Evolutionary conservation across 1,140 invertebrate species (phyloP), one percentile per base, ranked within the genome.

Genomic region (Tetramorium parvispinum): DNA sequence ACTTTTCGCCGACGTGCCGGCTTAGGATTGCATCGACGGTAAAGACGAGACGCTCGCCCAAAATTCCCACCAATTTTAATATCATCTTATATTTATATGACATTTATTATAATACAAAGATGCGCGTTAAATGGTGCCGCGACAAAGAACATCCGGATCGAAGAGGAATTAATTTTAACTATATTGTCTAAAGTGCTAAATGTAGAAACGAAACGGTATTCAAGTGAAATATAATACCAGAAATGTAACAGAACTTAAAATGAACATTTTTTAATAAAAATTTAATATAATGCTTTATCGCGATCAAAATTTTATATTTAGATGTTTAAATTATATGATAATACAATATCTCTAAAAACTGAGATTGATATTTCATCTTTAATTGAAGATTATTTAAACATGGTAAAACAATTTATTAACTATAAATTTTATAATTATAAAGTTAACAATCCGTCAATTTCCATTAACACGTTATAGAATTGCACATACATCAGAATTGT

Each of bases 21-120:
- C 46, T 24, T 51, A 75, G 79, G n/a, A 83, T 83, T 83, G 79
- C 79, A 83, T 49, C 68, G 78, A 70, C 65, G 79, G 68, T 57
- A 75, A 86, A 46, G 59, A 59, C 68, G 51, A 55, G 32, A 27
- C 66, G 63, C 46, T 76, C 76, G 51, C 27, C 59, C 68, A 75
- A 85, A 88, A 92, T 92, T 92, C 86, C 63, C 87, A 71, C 90
- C 87, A 92, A 88, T 92, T 93, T 92, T 92, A 93, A 93, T 93
- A 93, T 92, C 86, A 87, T 90, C 71, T 78, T 68, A 85, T 89
- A 89, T 92, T 91, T 92, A 90, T 88, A 88, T 87, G 85, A 83
- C 87, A 89, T 87, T 65, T 91, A 88, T 85, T 85, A 87, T 89
- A 87, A 89, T 90, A 86, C 82, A 63, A 40, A 46, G 37, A 43